Evolutionary conservation across 2,888 invertebrate species (phyloP).

Genomic region (Drosophila differens): DNA sequence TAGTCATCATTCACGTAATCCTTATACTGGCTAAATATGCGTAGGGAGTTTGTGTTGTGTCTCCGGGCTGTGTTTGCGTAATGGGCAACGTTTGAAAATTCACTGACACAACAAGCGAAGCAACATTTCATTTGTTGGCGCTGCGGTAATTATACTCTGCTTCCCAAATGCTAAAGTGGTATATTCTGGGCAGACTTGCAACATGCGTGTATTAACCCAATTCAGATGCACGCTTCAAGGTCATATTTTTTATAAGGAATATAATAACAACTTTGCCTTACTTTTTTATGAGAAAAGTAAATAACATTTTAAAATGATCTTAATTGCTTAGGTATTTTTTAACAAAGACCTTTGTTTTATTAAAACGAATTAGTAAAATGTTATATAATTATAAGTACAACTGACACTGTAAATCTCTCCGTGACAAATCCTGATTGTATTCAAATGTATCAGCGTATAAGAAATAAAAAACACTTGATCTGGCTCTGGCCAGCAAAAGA

Average conservation of each 20-base stretch:
- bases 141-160: constrained; percentile 28
- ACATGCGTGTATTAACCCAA: not conserved
- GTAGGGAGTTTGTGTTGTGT: not conserved
- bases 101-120: constrained; percentile 40
- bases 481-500: not conserved
- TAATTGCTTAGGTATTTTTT: not conserved
- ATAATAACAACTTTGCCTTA: not conserved
- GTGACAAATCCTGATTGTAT: not conserved
- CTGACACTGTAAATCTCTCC: not conserved
- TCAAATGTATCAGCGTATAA: not conserved
- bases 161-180: not conserved
- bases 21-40: not conserved
- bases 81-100: constrained; percentile 60
- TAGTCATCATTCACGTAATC: constrained; percentile 37
- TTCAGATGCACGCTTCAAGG: not conserved
- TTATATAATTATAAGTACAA: no score
- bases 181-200: not conserved
- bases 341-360: not conserved
- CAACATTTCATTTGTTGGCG: constrained; percentile 21
- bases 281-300: not conserved
- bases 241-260: not conserved
- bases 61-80: constrained; percentile 67
- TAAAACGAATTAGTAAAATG: not conserved
- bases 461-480: not conserved
- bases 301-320: no score